phyloP scores from a whole-genome alignment of 2,888 invertebrate genomes.

The Leucozona laternaria region DNA sequence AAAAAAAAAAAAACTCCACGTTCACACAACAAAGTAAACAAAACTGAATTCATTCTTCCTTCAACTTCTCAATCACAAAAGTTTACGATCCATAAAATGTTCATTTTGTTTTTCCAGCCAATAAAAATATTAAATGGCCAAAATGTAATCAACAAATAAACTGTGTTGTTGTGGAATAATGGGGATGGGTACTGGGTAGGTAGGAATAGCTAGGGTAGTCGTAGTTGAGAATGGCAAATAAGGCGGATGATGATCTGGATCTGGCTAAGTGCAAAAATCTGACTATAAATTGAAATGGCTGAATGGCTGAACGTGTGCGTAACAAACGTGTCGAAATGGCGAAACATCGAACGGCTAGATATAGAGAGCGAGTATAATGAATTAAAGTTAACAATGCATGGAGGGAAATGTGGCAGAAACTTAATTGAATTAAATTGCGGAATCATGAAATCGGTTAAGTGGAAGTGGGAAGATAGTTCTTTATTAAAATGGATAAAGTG shows the following conservation, averaged over 20 bases:
- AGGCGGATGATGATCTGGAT: conserved; percentile 1
- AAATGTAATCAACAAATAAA: conserved; percentile 59
- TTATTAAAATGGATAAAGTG: conserved; percentile 15
- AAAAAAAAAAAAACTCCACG: background rate
- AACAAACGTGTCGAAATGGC: conserved; percentile 48
- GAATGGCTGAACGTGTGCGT: conserved; percentile 35
- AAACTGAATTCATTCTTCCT: conserved; percentile 21
- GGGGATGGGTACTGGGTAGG: too few relatives aligned
- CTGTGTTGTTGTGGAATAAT: background rate
- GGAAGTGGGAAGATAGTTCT: conserved; percentile 29
- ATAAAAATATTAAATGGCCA: conserved; percentile 66
- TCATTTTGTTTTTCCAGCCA: conserved; percentile 59
- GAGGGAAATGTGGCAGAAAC: conserved; percentile 42
- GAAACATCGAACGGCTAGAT: background rate
- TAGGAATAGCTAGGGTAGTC: too few relatives aligned
- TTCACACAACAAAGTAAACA: background rate
- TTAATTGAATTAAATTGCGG: conserved; percentile 69
- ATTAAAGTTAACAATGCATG: conserved; percentile 64
- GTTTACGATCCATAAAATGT: conserved; percentile 71
- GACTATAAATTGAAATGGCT: conserved; percentile 41
- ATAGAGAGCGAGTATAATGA: conserved; percentile 27
- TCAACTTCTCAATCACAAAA: conserved; percentile 54
- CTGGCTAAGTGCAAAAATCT: conserved; percentile 44
- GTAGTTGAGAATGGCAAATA: conserved; percentile 3
- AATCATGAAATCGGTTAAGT: conserved; percentile 40